Evolutionary conservation across 2,113 vertebrate genomes (phyloP).

Genomic region (Callipepla californica): DNA sequence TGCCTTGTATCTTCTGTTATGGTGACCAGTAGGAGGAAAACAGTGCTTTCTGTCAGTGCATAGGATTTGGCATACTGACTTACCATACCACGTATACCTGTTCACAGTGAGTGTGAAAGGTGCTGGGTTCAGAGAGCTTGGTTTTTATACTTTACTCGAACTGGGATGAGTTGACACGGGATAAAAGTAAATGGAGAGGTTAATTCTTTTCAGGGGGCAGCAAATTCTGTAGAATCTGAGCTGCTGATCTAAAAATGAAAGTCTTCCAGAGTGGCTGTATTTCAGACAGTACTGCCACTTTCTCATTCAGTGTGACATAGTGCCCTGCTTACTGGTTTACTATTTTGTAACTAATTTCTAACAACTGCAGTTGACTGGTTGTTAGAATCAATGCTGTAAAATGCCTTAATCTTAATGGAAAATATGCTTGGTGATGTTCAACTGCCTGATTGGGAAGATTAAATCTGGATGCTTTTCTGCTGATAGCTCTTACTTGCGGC

Average conservation of each 20-base stretch:
- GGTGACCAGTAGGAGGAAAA: neutral
- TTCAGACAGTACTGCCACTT: neutral
- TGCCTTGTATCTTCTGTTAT: neutral
- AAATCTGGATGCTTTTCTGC: neutral
- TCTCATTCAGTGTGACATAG: neutral
- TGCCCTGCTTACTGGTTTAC: neutral
- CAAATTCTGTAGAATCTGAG: neutral
- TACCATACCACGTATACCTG: rapidly evolving
- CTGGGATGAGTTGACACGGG: neutral
- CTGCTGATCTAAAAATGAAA: neutral
- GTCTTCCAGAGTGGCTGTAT: neutral
- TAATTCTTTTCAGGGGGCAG: neutral
- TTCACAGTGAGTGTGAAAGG: rapidly evolving
- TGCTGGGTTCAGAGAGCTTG: neutral
- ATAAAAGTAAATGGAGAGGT: neutral
- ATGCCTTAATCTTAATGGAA: neutral
- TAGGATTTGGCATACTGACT: neutral
- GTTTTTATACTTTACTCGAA: neutral
- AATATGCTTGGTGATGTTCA: neutral
- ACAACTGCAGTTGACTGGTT: neutral
- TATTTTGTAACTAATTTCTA: neutral
- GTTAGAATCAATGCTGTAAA: neutral
- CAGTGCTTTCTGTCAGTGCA: neutral
- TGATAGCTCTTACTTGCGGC: neutral
- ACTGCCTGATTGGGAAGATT: neutral